Percentiles rank a stretch among this genome's conserved stretches.
phyloP scores from a whole-genome alignment of 2,797 vertebrate genomes.

The Lophotriccus pileatus region DNA sequence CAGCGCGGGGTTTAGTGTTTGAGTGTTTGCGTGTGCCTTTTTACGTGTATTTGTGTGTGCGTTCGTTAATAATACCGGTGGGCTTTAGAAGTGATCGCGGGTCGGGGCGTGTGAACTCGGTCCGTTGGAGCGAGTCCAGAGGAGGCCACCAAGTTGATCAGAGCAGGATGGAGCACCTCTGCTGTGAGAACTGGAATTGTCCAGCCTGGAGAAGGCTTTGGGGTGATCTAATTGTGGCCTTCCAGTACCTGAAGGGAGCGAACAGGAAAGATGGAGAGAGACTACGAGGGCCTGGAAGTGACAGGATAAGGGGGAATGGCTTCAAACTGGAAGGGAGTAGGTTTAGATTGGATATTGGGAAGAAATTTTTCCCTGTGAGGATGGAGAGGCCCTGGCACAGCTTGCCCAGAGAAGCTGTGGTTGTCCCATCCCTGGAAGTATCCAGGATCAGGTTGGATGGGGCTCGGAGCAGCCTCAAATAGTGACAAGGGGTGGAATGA shows the following conservation, averaged over 20 bases:
- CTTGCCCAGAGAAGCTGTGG: background rate
- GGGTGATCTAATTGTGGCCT: too few species aligned
- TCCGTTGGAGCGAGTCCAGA: background rate
- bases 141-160: background rate
- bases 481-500: background rate
- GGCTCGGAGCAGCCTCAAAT: accelerated
- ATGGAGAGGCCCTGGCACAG: background rate
- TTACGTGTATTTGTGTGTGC: background rate
- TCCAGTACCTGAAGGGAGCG: background rate
- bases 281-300: background rate
- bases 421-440: background rate
- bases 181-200: background rate
- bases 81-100: background rate
- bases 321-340: background rate
- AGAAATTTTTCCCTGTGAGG: background rate
- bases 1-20: background rate
- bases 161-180: background rate
- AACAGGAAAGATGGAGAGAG: background rate
- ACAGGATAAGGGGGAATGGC: background rate
- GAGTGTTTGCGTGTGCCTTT: accelerated
- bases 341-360: background rate
- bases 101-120: background rate
- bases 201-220: background rate
- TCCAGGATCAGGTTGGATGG: background rate
- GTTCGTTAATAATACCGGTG: background rate